Percentiles rank a stretch among this genome's conserved stretches.
phyloP scores from a whole-genome alignment of 1,140 invertebrate genomes.

The Trichonephila clavata region DNA sequence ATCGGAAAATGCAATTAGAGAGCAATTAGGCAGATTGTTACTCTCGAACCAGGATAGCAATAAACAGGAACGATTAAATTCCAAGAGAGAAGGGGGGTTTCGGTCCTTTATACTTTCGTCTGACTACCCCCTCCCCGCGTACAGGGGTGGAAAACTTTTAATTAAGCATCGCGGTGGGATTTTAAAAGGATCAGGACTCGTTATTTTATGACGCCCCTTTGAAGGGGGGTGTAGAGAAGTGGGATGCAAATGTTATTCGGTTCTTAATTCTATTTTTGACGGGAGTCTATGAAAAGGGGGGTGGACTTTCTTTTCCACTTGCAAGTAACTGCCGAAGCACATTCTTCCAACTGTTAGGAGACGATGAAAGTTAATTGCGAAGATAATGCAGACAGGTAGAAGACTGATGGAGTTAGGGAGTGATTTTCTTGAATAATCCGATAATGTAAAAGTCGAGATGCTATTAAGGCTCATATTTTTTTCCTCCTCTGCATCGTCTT shows the following conservation, averaged over 20 bases:
- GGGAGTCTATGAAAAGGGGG: background rate
- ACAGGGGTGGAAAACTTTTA: slow-evolving; percentile 45
- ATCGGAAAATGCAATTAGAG: slow-evolving; percentile 70
- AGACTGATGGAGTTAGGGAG: background rate
- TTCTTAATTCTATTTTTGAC: slow-evolving; percentile 23
- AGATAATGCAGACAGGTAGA: background rate
- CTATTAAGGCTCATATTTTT: background rate
- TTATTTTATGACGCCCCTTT: slow-evolving; percentile 24
- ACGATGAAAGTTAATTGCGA: slow-evolving; percentile 13
- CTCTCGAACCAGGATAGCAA: slow-evolving; percentile 12
- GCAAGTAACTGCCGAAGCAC: background rate
- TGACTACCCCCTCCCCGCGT: background rate
- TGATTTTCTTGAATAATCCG: background rate
- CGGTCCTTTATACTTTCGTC: background rate
- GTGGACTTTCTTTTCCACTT: background rate
- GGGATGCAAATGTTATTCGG: background rate
- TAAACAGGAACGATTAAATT: slow-evolving; percentile 53
- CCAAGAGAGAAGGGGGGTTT: too few species aligned
- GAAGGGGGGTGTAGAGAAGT: background rate
- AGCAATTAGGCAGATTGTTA: slow-evolving; percentile 68
- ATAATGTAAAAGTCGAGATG: background rate
- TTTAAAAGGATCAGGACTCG: slow-evolving; percentile 28
- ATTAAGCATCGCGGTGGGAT: slow-evolving; percentile 45
- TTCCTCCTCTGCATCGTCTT: background rate
- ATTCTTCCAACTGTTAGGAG: background rate